Evolutionary conservation across 2,888 invertebrate genomes (phyloP), one percentile per base, ranked within the genome.

Genomic region (Synanthedon myopaeformis): DNA sequence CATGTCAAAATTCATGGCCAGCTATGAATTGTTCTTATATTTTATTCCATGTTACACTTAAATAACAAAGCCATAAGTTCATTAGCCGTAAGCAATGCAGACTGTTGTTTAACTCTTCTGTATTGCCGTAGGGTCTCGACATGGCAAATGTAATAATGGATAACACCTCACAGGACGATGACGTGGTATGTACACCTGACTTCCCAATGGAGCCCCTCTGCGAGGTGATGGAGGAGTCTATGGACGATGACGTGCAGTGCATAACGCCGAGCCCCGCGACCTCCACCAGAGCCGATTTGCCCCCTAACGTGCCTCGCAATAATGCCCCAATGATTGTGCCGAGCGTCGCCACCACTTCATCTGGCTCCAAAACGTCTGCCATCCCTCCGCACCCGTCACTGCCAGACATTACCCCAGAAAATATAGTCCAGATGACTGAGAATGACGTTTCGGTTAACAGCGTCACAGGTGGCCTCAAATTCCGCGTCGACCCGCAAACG

Each of bases 161-260:
- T 17, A 61, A 59, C 49, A 63, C 56, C 49, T 54, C 53, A 17
- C 69, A 74, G 57, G 85, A 90, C 61, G 79, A 86, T 65, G 86
- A 83, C 66, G 89, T 91, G 12, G 90, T 91, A 14, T 91, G 91
- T 58, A 91, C 91, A 1, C 91, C 91, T 0, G 91, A 91, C 69
- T 81, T 89, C 54, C 85, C 85, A 3, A 55, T 88, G 63, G 87
- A 87, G 57, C 84, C 87, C 12, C 60, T 85, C 49, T 85, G 85
- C 58, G 87, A 88, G 79, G 86, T 87, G 74, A 66, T 5, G 1
- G 87, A 87, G 63, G 87, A 87, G 50, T 73, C 71, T 55, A 64
- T 61, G 3, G 87, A 88, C 55, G 88, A 88, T 58, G 88, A 88
- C 55, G 86, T 88, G 1, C 73, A 88, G 60, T 88, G 88, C 56